Evolutionary conservation across 1,140 invertebrate genomes (phyloP), one percentile per base, ranked within the genome.

Genomic region (Drosophila arizonae): DNA sequence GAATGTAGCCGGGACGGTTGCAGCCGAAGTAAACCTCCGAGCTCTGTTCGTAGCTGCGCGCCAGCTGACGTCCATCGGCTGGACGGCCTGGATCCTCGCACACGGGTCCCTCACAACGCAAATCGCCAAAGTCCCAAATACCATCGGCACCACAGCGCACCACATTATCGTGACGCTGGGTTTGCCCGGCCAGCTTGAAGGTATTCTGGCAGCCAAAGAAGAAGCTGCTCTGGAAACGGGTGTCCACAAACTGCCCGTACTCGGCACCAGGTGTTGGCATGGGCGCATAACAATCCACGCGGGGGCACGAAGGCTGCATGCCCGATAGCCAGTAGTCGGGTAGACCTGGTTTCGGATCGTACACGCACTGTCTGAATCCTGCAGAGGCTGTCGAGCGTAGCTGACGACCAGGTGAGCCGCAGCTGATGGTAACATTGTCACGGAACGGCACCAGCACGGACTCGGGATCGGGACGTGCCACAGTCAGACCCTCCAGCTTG

Each of bases 131-230:
- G 92, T 99, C 98, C 98, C 98, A 99, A 56, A 97, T 95, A 6
- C 97, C 97, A 90, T 98, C 97, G 2, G 95, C 95, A 93, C 96
- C 96, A 92, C 98, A 99, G 57, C 94, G 94, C 0, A 99, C 97
- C 17, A 98, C 95, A 88, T 98, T 98, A 81, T 99, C 97, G 77
- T 97, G 96, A 77, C 95, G 95, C 39, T 95, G 96, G 0, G 97
- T 98, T 93, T 98, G 97, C 4, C 98, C 98, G 28, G 97, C 97
- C 24, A 99, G 92, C 86, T 97, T 97, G 90, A 99, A 99, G 0
- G 98, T 98, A 85, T 98, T 97, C 93, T 99, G 97, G 91, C 98
- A 99, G 39, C 97, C 97, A 90, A 99, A 99, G 93, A 97, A 97
- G 93, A 99, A 99, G 1, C 95, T 97, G 28, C 97, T 97, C 91